phyloP scores from a whole-genome alignment of 2,797 vertebrate genomes.

The Phoxinus dragarum region DNA sequence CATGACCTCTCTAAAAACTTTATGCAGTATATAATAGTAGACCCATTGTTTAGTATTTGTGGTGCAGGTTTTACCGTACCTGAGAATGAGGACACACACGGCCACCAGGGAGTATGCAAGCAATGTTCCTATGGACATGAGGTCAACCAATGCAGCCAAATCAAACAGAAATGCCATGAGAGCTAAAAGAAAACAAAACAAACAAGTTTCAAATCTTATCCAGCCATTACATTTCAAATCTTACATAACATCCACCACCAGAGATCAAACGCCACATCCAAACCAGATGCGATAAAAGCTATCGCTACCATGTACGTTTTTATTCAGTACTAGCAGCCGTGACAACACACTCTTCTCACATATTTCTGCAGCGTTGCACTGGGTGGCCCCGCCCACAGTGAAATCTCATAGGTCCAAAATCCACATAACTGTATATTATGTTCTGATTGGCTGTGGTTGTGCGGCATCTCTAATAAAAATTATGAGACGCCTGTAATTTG shows the following conservation, averaged over 20 bases:
- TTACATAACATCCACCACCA: background rate
- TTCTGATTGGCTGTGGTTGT: background rate
- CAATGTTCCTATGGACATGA: constrained; percentile 97
- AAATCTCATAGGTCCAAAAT: background rate
- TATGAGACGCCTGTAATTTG: background rate
- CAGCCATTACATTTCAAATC: background rate
- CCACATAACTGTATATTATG: background rate
- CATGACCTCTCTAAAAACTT: background rate
- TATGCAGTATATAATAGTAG: background rate
- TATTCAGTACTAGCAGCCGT: background rate
- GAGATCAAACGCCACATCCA: background rate
- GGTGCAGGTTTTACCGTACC: constrained; percentile 59
- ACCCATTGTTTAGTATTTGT: background rate
- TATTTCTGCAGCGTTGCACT: background rate
- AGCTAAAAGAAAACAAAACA: constrained; percentile 70
- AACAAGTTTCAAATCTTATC: background rate
- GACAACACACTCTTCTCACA: background rate
- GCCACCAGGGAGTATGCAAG: constrained; percentile 95
- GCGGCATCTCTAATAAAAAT: background rate
- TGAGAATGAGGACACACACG: constrained; percentile 88
- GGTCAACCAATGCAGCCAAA: constrained; percentile 90
- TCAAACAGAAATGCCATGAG: constrained; percentile 93
- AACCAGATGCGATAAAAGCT: background rate
- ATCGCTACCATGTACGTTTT: background rate
- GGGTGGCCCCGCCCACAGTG: background rate